phyloP scores from a whole-genome alignment of 2,113 vertebrate genomes.

The Tiliqua scincoides region DNA sequence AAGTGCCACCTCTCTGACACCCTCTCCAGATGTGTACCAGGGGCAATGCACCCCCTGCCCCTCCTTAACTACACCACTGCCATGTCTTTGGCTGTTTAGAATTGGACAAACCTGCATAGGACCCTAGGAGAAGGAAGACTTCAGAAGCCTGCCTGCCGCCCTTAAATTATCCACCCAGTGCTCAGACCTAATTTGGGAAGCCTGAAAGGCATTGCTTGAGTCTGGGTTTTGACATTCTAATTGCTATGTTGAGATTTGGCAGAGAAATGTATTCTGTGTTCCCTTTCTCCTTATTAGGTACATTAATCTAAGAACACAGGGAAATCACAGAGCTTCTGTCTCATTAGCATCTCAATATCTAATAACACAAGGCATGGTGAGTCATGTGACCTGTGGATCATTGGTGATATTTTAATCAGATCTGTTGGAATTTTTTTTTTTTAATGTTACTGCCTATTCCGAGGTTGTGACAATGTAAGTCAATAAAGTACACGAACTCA shows the following conservation, averaged over 20 bases:
- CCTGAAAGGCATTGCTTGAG: background rate
- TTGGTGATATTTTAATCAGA: background rate
- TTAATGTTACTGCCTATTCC: too few species aligned
- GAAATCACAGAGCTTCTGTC: background rate
- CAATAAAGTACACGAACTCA: background rate
- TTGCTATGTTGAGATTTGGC: background rate
- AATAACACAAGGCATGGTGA: background rate
- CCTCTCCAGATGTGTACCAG: too few species aligned
- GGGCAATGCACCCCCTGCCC: too few species aligned
- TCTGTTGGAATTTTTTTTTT: background rate
- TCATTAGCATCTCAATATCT: background rate
- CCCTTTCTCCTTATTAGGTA: background rate
- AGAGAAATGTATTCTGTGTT: background rate
- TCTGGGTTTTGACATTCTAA: background rate
- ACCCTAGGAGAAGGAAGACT: too few species aligned
- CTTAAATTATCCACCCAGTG: background rate
- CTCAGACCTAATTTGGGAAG: background rate
- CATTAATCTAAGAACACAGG: background rate
- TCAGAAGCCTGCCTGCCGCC: background rate
- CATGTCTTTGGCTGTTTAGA: too few species aligned
- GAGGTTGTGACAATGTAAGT: too few species aligned
- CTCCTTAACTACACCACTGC: too few species aligned
- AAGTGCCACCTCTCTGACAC: too few species aligned
- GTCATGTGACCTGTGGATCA: background rate
- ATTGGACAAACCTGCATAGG: too few species aligned